Conservation (phyloP, 2,797 vertebrate genomes). For the Enteromius mattozi region DNA sequence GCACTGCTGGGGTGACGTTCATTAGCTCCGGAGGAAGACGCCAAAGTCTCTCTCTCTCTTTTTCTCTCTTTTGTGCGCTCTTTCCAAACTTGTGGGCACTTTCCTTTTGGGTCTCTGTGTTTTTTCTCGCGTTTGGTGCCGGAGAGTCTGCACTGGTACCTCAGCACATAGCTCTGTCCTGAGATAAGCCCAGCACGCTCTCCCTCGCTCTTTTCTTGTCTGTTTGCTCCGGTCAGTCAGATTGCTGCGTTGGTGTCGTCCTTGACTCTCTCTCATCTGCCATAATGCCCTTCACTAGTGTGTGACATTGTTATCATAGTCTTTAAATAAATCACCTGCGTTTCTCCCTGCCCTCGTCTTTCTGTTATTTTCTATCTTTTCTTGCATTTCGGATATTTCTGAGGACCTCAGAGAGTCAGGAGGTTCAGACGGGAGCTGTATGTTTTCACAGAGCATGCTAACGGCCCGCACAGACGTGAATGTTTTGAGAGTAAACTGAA, state of each 20-base stretch:
- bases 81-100: slow-evolving; percentile 76
- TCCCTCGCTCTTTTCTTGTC: slow-evolving; percentile 72
- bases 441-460: slow-evolving; percentile 74
- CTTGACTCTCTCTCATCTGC: slow-evolving; percentile 95
- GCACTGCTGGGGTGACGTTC: slow-evolving; percentile 79
- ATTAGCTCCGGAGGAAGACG: slow-evolving; percentile 79
- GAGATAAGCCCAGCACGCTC: slow-evolving; percentile 89
- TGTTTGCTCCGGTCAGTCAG: slow-evolving; percentile 86
- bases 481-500: slow-evolving; percentile 95
- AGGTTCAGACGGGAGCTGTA: slow-evolving; percentile 70
- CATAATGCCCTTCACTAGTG: slow-evolving; percentile 90
- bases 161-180: slow-evolving; percentile 95
- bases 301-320: slow-evolving; percentile 96
- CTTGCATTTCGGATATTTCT: slow-evolving; percentile 46
- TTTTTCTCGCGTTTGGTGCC: slow-evolving; percentile 83
- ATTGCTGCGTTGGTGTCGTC: slow-evolving; percentile 90
- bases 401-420: slow-evolving; percentile 54
- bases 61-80: slow-evolving; percentile 71
- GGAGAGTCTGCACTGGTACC: slow-evolving; percentile 95
- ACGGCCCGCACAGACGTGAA: slow-evolving; percentile 85
- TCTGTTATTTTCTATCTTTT: slow-evolving; percentile 25
- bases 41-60: slow-evolving; percentile 77
- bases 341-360: slow-evolving; percentile 77
- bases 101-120: slow-evolving; percentile 69
- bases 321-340: slow-evolving; percentile 69